Base-by-base conservation (phyloP, 2,113 vertebrate genomes). In the Sylvicapra grimmia region DNA sequence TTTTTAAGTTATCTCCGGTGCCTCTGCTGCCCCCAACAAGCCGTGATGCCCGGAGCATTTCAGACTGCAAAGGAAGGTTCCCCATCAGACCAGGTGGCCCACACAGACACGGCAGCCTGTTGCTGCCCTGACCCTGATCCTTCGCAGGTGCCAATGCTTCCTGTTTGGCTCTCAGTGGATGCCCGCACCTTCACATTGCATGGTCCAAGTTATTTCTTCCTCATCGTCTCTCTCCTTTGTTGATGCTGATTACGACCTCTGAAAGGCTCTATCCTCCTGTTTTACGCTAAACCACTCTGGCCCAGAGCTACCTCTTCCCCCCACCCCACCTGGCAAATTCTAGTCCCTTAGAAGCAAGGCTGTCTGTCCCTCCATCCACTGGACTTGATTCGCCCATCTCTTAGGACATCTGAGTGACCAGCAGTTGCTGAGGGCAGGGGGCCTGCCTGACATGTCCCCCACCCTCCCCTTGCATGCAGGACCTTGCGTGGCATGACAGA, bases 1-100 rank as follows among this genome's bases (percentile, higher is more conserved):
- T 21, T 8, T 94, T 95, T 97, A 53, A 61, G 51, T 36, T 96
- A 13, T 90, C 96, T 96, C 93, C 36, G 33, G 86, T 6, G 56
- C 51, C 97, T 93, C 95, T 89, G 95, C 21, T 93, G 84, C 93
- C 12, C 5, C 5, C 15, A 68, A 54, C 1, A 3, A n/a, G 18
- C 92, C 93, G 65, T 86, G 86, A 59, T 63, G 92, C 90, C 36
- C 88, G 13, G 51, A 51, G 88, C 53, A 58, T 88, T 86, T 88
- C 13, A 18, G 58, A n/a, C 18, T 9, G 75, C 21, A 90, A 51
- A 53, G 9, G 36, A 49, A n/a, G 56, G 51, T 4, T 47, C 72
- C 8, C 21, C 19, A 0, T 29, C 54, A 13, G 54, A 8, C 72
- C 36, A 12, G 59, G 89, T 6, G 61, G 92, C 79, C 88, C 2